Base-by-base conservation (phyloP, 2,113 vertebrate genomes). In the Meleagris gallopavo region DNA sequence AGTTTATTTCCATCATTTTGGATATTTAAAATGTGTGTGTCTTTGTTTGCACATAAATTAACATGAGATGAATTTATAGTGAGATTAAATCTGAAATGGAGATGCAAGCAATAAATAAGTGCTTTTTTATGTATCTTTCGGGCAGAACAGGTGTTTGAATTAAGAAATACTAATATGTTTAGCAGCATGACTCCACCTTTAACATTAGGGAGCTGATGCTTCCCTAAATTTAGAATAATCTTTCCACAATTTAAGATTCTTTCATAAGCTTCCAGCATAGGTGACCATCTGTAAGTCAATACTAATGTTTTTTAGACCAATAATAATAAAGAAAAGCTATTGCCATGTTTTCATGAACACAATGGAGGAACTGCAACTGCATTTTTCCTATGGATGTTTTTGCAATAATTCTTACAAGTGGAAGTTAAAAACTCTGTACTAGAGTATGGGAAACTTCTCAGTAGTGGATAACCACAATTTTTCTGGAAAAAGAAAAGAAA, bases 1-100 rank as follows among this genome's bases (percentile, higher is more conserved):
- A 98, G 98, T 98, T 98, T 98, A 98, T 98, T 98, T 98, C 97
- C 97, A 98, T 97, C 97, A 98, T 98, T 98, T 98, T 16, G 17
- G 97, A 98, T 98, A 98, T 98, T 98, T 98, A 98, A 98, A 98
- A 98, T 98, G 97, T 98, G 97, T 97, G 97, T 98, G 97, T 95
- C 98, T 98, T 98, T 98, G 98, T 98, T 98, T 98, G 97, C 97
- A 98, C 98, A 98, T 98, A 98, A 98, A 98, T 98, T 98, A 98
- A 98, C 98, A 98, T 98, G 97, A 98, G 97, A 98, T 98, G 98
- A 98, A 98, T 98, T 98, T 98, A 98, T 98, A 98, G 97, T 98
- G 97, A 98, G 98, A 98, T 97, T 97, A 98, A 98, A 97, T 98
- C 98, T 97, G 97, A 98, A 98, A 97, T 97, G 97, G 97, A 98